Conservation (phyloP, 2,888 invertebrate species). For the Dysmachus trigonus region DNA sequence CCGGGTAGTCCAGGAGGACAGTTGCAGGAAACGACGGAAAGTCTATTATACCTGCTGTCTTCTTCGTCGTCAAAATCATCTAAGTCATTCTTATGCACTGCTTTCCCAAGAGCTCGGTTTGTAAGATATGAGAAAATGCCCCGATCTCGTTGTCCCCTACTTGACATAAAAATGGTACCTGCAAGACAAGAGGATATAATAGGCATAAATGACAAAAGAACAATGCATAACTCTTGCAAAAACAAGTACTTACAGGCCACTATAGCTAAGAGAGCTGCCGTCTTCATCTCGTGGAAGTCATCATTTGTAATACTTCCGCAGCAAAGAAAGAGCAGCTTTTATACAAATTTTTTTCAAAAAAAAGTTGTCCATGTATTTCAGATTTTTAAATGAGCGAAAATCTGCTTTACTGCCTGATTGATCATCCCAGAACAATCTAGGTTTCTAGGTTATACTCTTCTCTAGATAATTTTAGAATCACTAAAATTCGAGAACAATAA, state of each 20-base stretch:
- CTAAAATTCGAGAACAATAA: neutral
- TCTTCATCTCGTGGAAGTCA: neutral
- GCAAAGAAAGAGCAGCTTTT: neutral
- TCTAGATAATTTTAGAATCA: neutral
- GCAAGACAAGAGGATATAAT: neutral
- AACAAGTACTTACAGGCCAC: neutral
- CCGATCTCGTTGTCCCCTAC: neutral
- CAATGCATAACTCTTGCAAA: neutral
- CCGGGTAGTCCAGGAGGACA: neutral
- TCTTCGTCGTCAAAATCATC: neutral
- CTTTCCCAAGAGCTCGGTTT: neutral
- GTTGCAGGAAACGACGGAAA: neutral
- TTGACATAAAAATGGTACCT: conserved; percentile 18
- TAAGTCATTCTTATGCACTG: neutral
- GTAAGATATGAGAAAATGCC: neutral
- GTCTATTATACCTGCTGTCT: neutral
- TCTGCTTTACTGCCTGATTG: neutral
- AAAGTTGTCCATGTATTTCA: neutral
- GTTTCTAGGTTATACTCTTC: neutral
- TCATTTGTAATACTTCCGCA: neutral
- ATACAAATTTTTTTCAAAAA: neutral
- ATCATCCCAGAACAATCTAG: neutral
- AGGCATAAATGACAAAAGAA: neutral
- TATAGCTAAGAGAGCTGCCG: neutral
- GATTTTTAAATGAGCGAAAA: neutral